phyloP scores from a whole-genome alignment of 1,140 invertebrate genomes.

The Bombus confusus region DNA sequence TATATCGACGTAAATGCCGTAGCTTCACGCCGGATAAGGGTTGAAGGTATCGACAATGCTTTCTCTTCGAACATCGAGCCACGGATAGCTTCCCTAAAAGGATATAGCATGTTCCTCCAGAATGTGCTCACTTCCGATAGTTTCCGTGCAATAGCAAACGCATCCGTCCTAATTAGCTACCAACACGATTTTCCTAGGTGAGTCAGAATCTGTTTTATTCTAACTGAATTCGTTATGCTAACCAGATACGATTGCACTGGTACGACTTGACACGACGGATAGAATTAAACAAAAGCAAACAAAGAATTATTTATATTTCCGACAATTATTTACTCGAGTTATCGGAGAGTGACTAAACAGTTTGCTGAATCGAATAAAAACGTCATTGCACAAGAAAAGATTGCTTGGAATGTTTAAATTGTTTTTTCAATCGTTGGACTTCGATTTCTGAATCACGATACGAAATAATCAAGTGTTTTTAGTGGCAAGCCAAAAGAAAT shows the following conservation, averaged over 20 bases:
- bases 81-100: constrained; percentile 22
- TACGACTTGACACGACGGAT: no score
- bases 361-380: neutral
- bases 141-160: constrained; percentile 24
- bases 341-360: neutral
- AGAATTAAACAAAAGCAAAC: no score
- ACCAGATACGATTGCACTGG: neutral
- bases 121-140: constrained; percentile 2
- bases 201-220: neutral
- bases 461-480: no score
- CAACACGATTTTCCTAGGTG: neutral
- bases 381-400: no score
- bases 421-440: neutral
- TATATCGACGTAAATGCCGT: constrained; percentile 19
- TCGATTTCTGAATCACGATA: neutral
- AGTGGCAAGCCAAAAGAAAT: neutral
- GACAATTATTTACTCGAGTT: neutral
- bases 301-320: neutral
- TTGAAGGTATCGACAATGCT: constrained; percentile 48
- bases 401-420: neutral
- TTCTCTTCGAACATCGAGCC: constrained; percentile 27
- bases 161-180: constrained; percentile 37
- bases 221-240: neutral
- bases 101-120: neutral
- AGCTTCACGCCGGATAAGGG: constrained; percentile 38